phyloP scores from a whole-genome alignment of 2,888 invertebrate genomes.

The Aromia moschata region DNA sequence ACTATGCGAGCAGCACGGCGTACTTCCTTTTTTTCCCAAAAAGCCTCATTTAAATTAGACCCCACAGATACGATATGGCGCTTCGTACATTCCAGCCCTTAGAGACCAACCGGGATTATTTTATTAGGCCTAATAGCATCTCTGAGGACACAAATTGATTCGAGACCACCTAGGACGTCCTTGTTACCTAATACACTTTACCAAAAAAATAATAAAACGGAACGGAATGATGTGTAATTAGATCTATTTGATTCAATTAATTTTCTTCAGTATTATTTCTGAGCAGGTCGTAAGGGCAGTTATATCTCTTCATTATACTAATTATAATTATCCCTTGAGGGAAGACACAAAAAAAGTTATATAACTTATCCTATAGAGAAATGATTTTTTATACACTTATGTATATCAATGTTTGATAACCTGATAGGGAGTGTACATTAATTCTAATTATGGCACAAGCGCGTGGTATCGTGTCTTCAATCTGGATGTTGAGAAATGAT shows the following conservation, averaged over 20 bases:
- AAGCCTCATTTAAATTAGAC: conserved; percentile 25
- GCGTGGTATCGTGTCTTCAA: conserved; percentile 5
- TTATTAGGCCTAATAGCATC: conserved; percentile 35
- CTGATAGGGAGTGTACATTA: neutral
- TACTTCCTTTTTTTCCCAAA: conserved; percentile 8
- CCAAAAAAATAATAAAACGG: conserved; percentile 22
- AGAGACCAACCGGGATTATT: conserved; percentile 21
- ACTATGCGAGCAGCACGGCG: conserved; percentile 12
- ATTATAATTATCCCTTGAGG: conserved; percentile 16
- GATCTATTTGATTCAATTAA: conserved; percentile 45
- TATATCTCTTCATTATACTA: conserved; percentile 11
- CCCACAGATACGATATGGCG: conserved; percentile 20
- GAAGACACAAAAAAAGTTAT: conserved; percentile 1
- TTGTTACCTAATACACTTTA: conserved; percentile 41
- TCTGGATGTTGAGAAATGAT: conserved; percentile 21
- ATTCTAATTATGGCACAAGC: conserved; percentile 8
- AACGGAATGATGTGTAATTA: conserved; percentile 47
- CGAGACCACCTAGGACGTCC: conserved; percentile 47
- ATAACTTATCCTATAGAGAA: neutral
- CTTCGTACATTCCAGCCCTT: conserved; percentile 33
- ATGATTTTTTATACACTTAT: conserved; percentile 6
- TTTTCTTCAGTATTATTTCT: conserved; percentile 35
- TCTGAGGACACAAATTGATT: conserved; percentile 45
- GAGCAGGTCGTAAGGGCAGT: conserved; percentile 9
- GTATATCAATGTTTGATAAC: conserved; percentile 9